phyloP scores from a whole-genome alignment of 1,140 invertebrate species.

The Wiebesia pumilae region DNA sequence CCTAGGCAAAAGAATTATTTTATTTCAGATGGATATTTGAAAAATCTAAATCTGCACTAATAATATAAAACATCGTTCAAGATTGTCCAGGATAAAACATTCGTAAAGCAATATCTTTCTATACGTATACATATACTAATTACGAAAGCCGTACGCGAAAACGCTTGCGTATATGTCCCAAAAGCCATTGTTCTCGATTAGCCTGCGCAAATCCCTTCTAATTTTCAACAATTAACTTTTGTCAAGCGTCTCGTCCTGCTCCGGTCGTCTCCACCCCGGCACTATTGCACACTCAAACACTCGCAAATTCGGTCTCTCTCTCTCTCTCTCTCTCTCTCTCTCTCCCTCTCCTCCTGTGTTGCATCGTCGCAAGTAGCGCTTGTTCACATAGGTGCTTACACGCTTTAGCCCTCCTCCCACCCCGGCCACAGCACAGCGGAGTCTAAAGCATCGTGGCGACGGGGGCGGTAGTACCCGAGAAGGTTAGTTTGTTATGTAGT shows the following conservation, averaged over 20 bases:
- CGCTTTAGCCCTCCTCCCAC: constrained; percentile 22
- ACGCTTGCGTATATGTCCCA: neutral
- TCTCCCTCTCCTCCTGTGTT: neutral
- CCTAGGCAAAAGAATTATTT: no score
- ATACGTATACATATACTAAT: neutral
- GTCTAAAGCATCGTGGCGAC: neutral
- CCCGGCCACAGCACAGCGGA: neutral
- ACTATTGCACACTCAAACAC: neutral
- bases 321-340: neutral
- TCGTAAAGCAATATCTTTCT: neutral
- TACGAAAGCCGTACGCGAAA: neutral
- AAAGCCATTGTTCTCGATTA: neutral
- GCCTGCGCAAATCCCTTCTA: constrained; percentile 29
- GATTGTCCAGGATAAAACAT: neutral
- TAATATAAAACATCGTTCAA: neutral
- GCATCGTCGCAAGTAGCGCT: constrained; percentile 18
- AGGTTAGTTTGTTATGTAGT: constrained; percentile 9
- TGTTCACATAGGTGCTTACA: constrained; percentile 64
- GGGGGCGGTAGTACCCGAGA: neutral
- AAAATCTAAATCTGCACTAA: no score
- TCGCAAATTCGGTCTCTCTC: neutral
- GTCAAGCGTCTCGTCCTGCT: neutral
- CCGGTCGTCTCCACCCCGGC: no score
- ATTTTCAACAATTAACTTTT: constrained; percentile 47
- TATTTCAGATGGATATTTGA: no score